These are phyloP conservation scores for Cryptocephalus moraei DNA, from an alignment of 2,888 invertebrate genomes.

Conservation along the genomic window DNA sequence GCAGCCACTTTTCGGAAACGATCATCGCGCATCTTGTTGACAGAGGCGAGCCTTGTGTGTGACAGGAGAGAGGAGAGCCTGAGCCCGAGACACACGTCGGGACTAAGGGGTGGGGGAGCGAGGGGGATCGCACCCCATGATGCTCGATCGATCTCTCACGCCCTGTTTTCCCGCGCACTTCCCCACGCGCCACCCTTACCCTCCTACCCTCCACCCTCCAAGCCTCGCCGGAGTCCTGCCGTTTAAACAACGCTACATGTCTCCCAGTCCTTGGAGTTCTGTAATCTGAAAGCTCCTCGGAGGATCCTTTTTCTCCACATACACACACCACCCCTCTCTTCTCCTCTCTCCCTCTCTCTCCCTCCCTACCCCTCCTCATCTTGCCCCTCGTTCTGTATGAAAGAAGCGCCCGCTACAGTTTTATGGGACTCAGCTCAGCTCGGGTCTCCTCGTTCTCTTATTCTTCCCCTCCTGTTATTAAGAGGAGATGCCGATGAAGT, in stretches of 20 bases:
- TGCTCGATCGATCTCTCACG: slow-evolving; percentile 36
- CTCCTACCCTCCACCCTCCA: too few relatives aligned
- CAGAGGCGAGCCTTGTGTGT: slow-evolving; percentile 32
- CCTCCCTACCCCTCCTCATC: too few relatives aligned
- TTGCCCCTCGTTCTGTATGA: too few relatives aligned
- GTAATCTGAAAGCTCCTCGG: slow-evolving; percentile 28
- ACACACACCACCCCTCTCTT: slow-evolving; percentile 10
- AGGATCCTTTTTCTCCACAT: slow-evolving; percentile 20
- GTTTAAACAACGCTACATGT: slow-evolving; percentile 18
- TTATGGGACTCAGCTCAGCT: slow-evolving; percentile 1
- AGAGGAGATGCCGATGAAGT: background rate
- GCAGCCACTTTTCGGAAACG: too few relatives aligned
- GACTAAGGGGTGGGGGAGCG: slow-evolving; percentile 21
- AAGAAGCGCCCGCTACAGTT: slow-evolving; percentile 13
- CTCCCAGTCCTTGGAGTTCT: slow-evolving; percentile 24
- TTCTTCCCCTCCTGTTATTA: background rate
- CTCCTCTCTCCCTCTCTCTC: slow-evolving; percentile 12
- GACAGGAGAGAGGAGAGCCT: slow-evolving; percentile 25
- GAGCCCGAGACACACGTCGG: slow-evolving; percentile 26
- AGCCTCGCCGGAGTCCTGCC: slow-evolving; percentile 1
- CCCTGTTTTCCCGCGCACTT: slow-evolving; percentile 35
- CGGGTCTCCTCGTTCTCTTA: slow-evolving; percentile 3
- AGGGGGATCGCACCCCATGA: slow-evolving; percentile 30
- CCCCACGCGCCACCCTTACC: slow-evolving; percentile 20
- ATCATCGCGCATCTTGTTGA: slow-evolving; percentile 33